Evolutionary conservation across 2,113 vertebrate genomes (phyloP).

Genomic region (Xyliphius kryptos): DNA sequence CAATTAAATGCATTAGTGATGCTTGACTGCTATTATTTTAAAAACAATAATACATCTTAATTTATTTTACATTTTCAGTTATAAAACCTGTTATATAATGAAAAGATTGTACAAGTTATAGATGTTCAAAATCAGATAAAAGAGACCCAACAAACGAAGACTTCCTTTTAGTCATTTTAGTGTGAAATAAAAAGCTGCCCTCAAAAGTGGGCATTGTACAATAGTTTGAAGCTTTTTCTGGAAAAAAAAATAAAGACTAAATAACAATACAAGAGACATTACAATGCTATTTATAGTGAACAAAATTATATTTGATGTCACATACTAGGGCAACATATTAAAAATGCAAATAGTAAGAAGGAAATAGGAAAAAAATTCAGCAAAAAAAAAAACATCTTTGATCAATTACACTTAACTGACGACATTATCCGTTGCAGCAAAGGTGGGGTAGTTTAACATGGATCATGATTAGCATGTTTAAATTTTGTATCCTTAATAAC

Average conservation of each 20-base stretch:
- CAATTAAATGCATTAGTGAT: too few species aligned
- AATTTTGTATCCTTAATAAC: conserved; percentile 76
- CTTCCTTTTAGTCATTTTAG: conserved; percentile 51
- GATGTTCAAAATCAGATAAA: too few species aligned
- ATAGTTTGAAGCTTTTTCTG: conserved; percentile 36
- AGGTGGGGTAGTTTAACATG: conserved; percentile 6
- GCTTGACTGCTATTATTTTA: too few species aligned
- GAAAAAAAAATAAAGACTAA: conserved; percentile 34
- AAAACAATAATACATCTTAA: too few species aligned
- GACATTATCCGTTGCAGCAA: conserved; percentile 1
- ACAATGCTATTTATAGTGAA: conserved; percentile 63
- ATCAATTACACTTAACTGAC: conserved; percentile 73
- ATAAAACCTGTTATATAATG: too few species aligned
- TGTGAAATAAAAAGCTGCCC: conserved; percentile 48
- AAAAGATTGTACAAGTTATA: too few species aligned
- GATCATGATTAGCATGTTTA: conserved; percentile 62
- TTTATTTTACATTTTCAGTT: too few species aligned
- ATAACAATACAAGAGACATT: conserved; percentile 47
- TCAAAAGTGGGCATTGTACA: conserved; percentile 46
- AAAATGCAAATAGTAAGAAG: conserved; percentile 54
- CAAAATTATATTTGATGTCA: conserved; percentile 33
- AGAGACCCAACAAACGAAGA: too few species aligned
- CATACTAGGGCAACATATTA: conserved; percentile 32
- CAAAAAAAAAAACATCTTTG: conserved; percentile 82
- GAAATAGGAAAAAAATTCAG: conserved; percentile 50